Base-by-base conservation (phyloP, 2,888 invertebrate genomes). In the Dasysyrphus tricinctus region DNA sequence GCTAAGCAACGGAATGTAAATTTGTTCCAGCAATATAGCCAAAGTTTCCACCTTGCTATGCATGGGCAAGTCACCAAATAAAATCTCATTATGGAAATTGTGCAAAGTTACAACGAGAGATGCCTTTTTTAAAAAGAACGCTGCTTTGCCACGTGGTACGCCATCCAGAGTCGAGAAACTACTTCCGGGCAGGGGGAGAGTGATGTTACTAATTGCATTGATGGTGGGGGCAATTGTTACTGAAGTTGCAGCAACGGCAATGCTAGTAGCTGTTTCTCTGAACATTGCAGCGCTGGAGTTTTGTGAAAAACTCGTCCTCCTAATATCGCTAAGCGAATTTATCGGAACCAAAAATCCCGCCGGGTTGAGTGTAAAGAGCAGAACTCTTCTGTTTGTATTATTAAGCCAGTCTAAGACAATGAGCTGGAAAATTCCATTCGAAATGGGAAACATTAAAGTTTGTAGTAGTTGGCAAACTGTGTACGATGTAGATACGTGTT, bases 61-160 rank as follows among this genome's bases (percentile, higher is more conserved):
- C 2, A 95, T 94, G 0, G 96, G 95, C 92, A 96, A 94, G 90
- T 97, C 97, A 0, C 97, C 97, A 70, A 95, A 94, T 63, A 95
- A 94, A 29, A 96, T 90, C 3, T 94, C 91, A 90, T 90, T 90
- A 84, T 90, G 89, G 67, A 92, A 91, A 89, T 93, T 93, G 34
- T 91, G 91, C 34, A 90, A 93, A 5, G 92, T 92, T 44, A 94
- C 90, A 11, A 91, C 89, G 5, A 89, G 92, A 7, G 90, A 88
- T 70, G 91, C 88, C 72, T 91, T 93, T 89, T 93, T 94, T 83
- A 95, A 92, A 90, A 95, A 95, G 89, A 94, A 95, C 32, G 91
- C 91, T 19, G 93, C 92, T 90, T 94, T 94, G 65, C 91, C 91
- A 61, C 92, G 92, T 89, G 88, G 91, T 69, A 92, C 92, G 4